Evolutionary conservation across 2,113 vertebrate species (phyloP).

Genomic region (Oenanthe oenanthe): DNA sequence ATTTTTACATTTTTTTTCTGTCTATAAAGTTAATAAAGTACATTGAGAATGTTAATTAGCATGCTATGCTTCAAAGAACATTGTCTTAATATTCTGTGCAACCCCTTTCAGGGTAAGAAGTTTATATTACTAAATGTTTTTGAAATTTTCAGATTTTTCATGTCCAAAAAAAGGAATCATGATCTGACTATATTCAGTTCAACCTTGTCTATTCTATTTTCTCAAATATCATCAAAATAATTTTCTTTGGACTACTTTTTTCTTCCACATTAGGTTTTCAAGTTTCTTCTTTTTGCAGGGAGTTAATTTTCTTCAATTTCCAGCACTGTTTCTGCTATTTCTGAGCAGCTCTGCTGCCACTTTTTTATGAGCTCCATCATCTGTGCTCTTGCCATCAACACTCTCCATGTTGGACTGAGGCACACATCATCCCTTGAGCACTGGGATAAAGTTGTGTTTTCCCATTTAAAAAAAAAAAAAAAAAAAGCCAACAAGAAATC

Average conservation of each 20-base stretch:
- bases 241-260: neutral
- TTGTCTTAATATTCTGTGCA: neutral
- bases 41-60: neutral
- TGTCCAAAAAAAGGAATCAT: neutral
- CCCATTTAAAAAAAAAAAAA: neutral
- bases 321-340: neutral
- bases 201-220: neutral
- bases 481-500: neutral
- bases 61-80: neutral
- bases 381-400: neutral
- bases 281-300: neutral
- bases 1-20: neutral
- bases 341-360: neutral
- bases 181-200: neutral
- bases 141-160: neutral
- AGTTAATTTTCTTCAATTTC: neutral
- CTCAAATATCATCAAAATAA: neutral
- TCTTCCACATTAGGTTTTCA: neutral
- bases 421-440: neutral
- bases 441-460: neutral
- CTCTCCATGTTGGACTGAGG: neutral
- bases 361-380: neutral
- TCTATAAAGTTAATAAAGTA: neutral
- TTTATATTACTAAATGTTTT: neutral
- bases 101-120: neutral